Evolutionary conservation across 2,113 vertebrate genomes (phyloP).

Genomic region (Chaetodon auriga): DNA sequence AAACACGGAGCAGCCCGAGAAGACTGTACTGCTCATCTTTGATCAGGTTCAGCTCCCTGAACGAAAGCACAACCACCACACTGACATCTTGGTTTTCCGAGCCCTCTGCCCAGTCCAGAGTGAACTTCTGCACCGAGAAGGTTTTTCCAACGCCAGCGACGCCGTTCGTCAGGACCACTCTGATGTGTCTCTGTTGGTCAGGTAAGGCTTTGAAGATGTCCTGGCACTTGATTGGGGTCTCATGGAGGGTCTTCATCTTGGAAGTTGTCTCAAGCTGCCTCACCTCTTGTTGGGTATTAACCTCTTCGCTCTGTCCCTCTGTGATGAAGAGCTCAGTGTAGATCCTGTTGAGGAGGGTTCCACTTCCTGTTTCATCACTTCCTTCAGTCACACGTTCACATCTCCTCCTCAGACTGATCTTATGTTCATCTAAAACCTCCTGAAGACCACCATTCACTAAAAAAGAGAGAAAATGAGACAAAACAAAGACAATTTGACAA

Average conservation of each 20-base stretch:
- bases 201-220: constrained; percentile 6
- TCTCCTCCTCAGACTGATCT: background rate
- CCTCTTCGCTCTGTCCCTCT: constrained; percentile 7
- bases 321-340: constrained; percentile 16
- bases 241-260: background rate
- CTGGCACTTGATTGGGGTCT: background rate
- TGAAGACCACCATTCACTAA: background rate
- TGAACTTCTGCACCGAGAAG: background rate
- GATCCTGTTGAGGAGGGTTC: background rate
- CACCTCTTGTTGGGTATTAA: constrained; percentile 11
- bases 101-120: constrained; percentile 8
- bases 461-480: too few relatives aligned
- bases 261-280: background rate
- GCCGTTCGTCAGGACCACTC: background rate
- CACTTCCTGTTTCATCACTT: background rate
- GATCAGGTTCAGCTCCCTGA: constrained; percentile 11
- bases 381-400: constrained; percentile 6
- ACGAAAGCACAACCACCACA: background rate
- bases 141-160: constrained; percentile 8
- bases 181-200: background rate
- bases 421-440: constrained; percentile 5
- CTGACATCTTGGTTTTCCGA: constrained; percentile 4
- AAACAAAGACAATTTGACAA: too few relatives aligned
- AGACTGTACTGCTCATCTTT: background rate
- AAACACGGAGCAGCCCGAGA: background rate